These are phyloP conservation scores for Noturus placidus DNA, from an alignment of 2,113 vertebrate species.

Conservation along the genomic window DNA sequence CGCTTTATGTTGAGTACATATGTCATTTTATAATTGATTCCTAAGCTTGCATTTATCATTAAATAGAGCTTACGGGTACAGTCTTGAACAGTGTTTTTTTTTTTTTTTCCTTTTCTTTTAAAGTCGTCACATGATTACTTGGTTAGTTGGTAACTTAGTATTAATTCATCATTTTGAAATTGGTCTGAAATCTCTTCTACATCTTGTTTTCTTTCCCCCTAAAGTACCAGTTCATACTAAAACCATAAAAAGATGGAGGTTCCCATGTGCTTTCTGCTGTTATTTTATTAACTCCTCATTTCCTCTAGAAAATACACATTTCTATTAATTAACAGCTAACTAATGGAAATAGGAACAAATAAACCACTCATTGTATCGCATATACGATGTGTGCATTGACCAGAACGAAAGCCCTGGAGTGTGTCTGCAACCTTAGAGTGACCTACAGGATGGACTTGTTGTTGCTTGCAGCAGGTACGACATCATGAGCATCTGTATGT, in stretches of 20 bases:
- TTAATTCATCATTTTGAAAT: not conserved
- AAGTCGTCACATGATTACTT: not conserved
- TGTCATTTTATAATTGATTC: conserved; percentile 86
- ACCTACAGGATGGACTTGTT: conserved; percentile 66
- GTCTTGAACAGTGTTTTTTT: not conserved
- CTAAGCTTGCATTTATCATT: conserved; percentile 59
- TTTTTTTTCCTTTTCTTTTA: not conserved
- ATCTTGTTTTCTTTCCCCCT: not conserved
- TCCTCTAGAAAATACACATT: conserved; percentile 60
- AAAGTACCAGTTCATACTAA: not conserved
- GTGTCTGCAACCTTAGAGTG: conserved; percentile 74
- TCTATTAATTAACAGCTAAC: conserved; percentile 83
- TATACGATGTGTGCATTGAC: conserved; percentile 61
- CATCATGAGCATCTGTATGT: not conserved
- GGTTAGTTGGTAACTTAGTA: not conserved
- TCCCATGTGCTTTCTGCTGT: not conserved
- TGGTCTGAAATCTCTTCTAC: not conserved
- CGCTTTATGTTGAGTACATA: conserved; percentile 75
- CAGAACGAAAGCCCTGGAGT: conserved; percentile 62
- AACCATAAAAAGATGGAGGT: not conserved
- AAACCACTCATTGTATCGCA: conserved; percentile 70
- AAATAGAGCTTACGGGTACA: conserved; percentile 27
- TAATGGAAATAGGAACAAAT: conserved; percentile 80
- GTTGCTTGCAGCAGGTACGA: conserved; percentile 56
- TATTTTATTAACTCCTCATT: not conserved